Evolutionary conservation across 2,113 vertebrate species (phyloP).

Genomic region (Podarcis raffonei): DNA sequence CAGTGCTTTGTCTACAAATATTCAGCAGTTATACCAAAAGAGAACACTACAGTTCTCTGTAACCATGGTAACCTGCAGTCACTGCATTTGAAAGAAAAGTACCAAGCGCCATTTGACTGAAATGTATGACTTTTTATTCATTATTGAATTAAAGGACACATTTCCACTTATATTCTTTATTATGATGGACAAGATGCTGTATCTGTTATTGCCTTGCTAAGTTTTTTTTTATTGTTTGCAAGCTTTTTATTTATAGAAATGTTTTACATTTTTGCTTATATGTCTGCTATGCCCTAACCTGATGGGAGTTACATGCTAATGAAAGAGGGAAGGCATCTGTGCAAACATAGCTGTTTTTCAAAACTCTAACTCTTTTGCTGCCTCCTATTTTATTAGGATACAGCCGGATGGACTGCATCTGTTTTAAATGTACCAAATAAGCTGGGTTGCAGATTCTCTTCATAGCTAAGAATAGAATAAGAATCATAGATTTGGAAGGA

Average conservation of each 20-base stretch:
- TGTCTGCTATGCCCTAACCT: background rate
- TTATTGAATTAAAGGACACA: constrained; percentile 45
- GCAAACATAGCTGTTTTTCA: background rate
- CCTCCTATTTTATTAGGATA: constrained; percentile 8
- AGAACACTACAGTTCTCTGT: constrained; percentile 53
- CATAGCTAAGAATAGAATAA: background rate
- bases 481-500: too few relatives aligned
- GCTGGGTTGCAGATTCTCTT: background rate
- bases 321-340: background rate
- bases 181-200: constrained; percentile 16
- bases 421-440: constrained; percentile 32
- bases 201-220: background rate
- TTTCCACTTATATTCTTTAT: constrained; percentile 42
- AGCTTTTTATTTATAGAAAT: constrained; percentile 1
- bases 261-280: constrained; percentile 14
- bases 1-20: constrained; percentile 67
- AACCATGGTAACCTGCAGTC: constrained; percentile 63
- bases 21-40: constrained; percentile 56
- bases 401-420: background rate
- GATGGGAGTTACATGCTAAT: background rate
- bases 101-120: constrained; percentile 46
- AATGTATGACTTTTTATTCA: constrained; percentile 31
- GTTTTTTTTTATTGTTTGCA: background rate
- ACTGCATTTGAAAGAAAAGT: constrained; percentile 56
- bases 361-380: background rate